Evolutionary conservation across 2,113 vertebrate genomes (phyloP).

Genomic region (Dasyurus viverrinus): DNA sequence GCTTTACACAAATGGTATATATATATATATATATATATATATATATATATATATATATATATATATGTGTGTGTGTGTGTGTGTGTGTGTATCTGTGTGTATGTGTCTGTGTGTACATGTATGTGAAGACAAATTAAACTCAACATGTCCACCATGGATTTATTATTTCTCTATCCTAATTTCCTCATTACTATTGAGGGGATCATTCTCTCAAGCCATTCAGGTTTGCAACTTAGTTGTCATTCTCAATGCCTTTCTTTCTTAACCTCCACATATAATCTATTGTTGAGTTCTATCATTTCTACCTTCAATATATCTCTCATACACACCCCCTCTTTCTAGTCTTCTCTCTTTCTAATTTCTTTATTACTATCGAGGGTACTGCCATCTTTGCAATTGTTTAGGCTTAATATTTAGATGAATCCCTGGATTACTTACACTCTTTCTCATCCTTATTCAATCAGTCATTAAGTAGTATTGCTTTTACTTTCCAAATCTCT

Average conservation of each 20-base stretch:
- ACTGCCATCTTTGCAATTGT: background rate
- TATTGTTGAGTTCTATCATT: background rate
- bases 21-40: background rate
- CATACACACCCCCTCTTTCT: background rate
- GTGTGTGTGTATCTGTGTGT: background rate
- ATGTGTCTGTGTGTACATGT: too few species aligned
- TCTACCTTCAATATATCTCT: background rate
- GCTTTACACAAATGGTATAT: background rate
- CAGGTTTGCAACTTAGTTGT: background rate
- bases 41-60: background rate
- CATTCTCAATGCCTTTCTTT: background rate
- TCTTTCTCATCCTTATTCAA: background rate
- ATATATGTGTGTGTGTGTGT: background rate
- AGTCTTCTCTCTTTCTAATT: background rate
- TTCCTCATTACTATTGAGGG: background rate
- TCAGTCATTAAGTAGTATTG: background rate
- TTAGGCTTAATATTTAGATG: background rate
- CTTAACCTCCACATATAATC: background rate
- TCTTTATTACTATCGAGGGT: background rate
- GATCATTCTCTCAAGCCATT: background rate
- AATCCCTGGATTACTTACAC: background rate
- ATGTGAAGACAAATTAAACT: background rate
- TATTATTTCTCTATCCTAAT: background rate
- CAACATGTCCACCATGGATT: background rate
- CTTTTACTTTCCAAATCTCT: background rate